These are phyloP conservation scores for Phalacrocorax carbo DNA, from an alignment of 2,113 vertebrate genomes.

Conservation along the genomic window DNA sequence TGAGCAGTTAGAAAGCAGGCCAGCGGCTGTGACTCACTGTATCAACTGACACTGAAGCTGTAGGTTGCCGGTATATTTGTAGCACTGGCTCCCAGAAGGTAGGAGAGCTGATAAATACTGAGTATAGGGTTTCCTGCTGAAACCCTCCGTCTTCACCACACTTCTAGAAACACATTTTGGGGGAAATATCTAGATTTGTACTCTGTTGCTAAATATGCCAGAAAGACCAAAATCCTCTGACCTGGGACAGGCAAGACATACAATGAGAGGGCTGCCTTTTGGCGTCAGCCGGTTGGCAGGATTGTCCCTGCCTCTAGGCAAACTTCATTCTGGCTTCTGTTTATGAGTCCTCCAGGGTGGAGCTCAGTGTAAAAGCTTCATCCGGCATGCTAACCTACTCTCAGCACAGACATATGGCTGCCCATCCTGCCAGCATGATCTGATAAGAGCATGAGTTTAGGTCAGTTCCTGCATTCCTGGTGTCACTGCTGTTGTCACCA, in stretches of 20 bases:
- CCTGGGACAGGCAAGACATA: rapidly evolving
- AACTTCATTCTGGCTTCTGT: neutral
- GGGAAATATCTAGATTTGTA: neutral
- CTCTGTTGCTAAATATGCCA: neutral
- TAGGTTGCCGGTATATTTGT: neutral
- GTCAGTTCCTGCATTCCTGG: constrained; percentile 12
- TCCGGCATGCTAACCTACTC: neutral
- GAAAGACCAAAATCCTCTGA: neutral
- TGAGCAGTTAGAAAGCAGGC: constrained; percentile 1
- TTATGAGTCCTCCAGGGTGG: neutral
- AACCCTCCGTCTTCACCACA: neutral
- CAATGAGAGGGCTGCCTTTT: neutral
- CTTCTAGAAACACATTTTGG: neutral
- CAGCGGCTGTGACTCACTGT: constrained; percentile 26
- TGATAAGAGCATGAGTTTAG: neutral
- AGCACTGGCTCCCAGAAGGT: neutral
- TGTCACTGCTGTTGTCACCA: neutral
- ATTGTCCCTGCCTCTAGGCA: neutral
- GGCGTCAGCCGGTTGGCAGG: rapidly evolving
- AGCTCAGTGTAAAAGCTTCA: neutral
- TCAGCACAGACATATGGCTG: rapidly evolving
- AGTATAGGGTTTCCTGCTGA: neutral
- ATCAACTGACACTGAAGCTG: neutral
- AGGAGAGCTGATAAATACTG: neutral
- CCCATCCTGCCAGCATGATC: neutral